Conservation (phyloP, 2,113 vertebrate genomes). For the Phyllopteryx taeniolatus region DNA sequence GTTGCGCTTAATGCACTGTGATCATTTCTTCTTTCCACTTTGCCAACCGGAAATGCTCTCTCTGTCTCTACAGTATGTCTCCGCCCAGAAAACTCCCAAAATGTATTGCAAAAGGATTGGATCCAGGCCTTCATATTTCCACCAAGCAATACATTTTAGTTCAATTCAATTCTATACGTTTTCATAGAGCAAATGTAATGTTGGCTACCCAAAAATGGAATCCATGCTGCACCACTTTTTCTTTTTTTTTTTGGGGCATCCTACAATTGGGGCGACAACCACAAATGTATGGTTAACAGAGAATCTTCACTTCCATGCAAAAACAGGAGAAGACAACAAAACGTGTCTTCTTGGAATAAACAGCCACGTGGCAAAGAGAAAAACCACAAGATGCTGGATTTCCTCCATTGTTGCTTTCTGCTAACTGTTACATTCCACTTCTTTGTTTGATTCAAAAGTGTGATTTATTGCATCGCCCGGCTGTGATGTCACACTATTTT, state of each 20-base stretch:
- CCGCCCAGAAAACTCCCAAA: background rate
- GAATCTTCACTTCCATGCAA: background rate
- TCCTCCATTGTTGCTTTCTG: too few relatives aligned
- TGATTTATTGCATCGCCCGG: too few relatives aligned
- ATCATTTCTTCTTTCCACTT: constrained; percentile 45
- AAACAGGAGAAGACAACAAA: too few relatives aligned
- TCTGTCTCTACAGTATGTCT: constrained; percentile 1
- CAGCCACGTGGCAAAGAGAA: too few relatives aligned
- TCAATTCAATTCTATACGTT: background rate
- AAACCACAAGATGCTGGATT: too few relatives aligned
- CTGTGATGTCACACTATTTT: background rate
- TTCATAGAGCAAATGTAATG: background rate
- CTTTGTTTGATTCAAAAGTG: background rate
- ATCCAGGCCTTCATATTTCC: background rate
- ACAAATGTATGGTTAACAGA: background rate
- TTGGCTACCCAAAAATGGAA: background rate
- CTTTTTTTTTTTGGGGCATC: background rate
- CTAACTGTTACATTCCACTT: too few relatives aligned
- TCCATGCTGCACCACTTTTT: background rate
- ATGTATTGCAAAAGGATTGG: background rate
- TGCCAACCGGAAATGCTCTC: constrained; percentile 55
- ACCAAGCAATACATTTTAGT: background rate
- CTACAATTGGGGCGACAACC: background rate
- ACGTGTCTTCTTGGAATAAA: too few relatives aligned
- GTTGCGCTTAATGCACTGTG: constrained; percentile 55